Conservation (phyloP, 53 echinoderm and acorn worm genomes). For the Echinarachnius parma region DNA sequence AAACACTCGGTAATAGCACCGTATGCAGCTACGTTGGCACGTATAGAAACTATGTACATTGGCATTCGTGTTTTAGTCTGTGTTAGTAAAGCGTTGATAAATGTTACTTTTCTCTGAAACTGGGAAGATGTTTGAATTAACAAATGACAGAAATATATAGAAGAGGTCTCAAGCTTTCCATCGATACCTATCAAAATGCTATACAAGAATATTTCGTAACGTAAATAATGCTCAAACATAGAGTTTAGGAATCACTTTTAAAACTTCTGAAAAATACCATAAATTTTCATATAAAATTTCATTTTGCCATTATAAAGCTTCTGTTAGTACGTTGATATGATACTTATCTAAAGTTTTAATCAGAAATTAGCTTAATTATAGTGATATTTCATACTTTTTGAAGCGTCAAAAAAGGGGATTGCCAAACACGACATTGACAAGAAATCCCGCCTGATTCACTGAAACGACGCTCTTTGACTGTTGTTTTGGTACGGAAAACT, state of each 20-base stretch:
- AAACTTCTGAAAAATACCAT: conserved; percentile 12
- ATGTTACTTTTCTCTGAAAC: conserved; percentile 17
- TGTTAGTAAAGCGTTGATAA: conserved; percentile 40
- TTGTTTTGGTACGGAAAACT: neutral
- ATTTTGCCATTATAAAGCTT: neutral
- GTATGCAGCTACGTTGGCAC: neutral
- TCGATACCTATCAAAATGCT: conserved; percentile 10
- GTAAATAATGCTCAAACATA: conserved; percentile 4
- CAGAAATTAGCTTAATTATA: neutral
- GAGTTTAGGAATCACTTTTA: conserved; percentile 18
- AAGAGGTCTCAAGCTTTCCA: conserved; percentile 4
- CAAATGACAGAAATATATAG: neutral
- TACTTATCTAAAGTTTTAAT: neutral
- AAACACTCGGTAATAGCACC: neutral
- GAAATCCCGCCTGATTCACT: conserved; percentile 31
- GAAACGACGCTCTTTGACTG: conserved; percentile 17
- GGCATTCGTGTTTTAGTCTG: conserved; percentile 22
- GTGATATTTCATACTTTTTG: neutral
- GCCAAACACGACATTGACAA: conserved; percentile 8
- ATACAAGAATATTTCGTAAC: neutral
- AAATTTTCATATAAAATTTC: conserved; percentile 19
- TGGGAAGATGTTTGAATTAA: neutral
- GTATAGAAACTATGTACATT: conserved; percentile 17
- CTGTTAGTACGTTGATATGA: neutral
- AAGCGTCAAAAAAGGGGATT: conserved; percentile 5